Base-by-base conservation (phyloP, 2,113 vertebrate species). In the Gymnarchus niloticus region DNA sequence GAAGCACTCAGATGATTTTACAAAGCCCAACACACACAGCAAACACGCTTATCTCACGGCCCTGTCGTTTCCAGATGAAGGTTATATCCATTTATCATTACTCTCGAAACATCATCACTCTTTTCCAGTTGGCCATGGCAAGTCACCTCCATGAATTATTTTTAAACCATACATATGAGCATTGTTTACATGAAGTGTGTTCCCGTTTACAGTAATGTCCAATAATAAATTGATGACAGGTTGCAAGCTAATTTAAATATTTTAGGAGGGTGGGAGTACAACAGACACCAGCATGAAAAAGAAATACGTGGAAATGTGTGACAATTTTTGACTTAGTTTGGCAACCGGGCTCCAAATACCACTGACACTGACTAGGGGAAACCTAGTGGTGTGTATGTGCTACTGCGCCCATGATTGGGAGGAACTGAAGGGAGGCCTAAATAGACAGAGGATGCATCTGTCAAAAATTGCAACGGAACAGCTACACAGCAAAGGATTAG, bases 341-440 rank as follows among this genome's bases (percentile, higher is more conserved):
- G 19, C 21, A 48, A 78, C 44, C 46, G 21, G 44, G 44, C 23
- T 78, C 23, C 9, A 19, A 78, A 78, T n/a, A 78, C 6, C 44
- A 78, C 23, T 37, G 33, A 37, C 4, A 73, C 56, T 51, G 49
- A 52, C 6, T 85, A 25, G 33, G 81, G 25, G 81, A 59, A 37
- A 81, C 87, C 83, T 85, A 52, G 83, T 86, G 87, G 83, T 28
- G 56, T 54, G 76, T 49, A 33, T 19, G 4, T 44, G 51, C 28
- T 83, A 82, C 17, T 87, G 44, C 82, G 44, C 49, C n/a, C 23
- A 49, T 7, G 33, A 46, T 23, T 33, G 37, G 46, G 37, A 61
- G 17, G 41, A 14, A 3, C 10, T 37, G 33, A 41, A 37, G 48
- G 33, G 14, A 37, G 6, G 57, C 44, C 28, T 28, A 56, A 6